Percentiles rank a stretch among this genome's conserved stretches.
Evolutionary conservation across 2,113 vertebrate species (phyloP).

Genomic region (Theristicus caerulescens): DNA sequence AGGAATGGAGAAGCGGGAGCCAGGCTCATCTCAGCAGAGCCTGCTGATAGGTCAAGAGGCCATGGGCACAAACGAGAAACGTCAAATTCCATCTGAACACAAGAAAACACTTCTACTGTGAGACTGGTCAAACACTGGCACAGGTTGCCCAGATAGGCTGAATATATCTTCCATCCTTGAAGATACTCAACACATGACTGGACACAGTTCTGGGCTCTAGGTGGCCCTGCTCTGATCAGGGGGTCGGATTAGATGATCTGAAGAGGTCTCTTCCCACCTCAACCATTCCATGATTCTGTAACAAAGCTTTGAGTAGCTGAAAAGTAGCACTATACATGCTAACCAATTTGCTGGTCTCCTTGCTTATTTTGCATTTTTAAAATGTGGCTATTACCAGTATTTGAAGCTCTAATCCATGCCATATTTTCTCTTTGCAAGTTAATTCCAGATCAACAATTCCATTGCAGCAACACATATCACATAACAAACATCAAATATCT

Average conservation of each 20-base stretch:
- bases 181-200: background rate
- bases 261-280: background rate
- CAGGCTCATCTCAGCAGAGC: background rate
- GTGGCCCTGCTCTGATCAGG: background rate
- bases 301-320: background rate
- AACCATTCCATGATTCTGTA: background rate
- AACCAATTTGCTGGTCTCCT: background rate
- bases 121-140: background rate
- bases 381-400: background rate
- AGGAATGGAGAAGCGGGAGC: background rate
- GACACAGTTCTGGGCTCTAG: background rate
- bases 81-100: background rate
- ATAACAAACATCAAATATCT: background rate
- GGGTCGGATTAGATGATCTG: background rate
- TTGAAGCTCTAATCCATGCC: background rate
- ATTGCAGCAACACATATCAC: background rate
- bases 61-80: background rate
- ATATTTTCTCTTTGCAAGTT: background rate
- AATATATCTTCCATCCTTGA: background rate
- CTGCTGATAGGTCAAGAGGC: background rate
- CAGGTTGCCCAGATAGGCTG: background rate
- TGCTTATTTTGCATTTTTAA: background rate
- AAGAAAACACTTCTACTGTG: background rate
- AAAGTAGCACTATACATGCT: background rate
- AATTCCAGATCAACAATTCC: background rate